phyloP scores from a whole-genome alignment of 2,113 vertebrate genomes.

The Panthera tigris region DNA sequence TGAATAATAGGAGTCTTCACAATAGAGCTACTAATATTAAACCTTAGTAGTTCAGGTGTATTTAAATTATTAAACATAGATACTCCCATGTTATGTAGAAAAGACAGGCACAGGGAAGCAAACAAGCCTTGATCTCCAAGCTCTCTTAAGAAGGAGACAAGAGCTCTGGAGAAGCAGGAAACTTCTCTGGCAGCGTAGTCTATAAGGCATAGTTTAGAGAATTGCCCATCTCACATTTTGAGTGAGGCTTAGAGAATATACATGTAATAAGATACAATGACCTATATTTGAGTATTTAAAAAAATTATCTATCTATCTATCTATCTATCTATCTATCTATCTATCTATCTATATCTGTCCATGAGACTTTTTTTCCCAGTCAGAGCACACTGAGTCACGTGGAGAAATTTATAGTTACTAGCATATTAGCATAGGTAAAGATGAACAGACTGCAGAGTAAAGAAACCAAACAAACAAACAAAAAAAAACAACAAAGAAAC shows the following conservation, averaged over 20 bases:
- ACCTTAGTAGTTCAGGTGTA: not conserved
- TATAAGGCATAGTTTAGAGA: not conserved
- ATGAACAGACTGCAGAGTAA: not conserved
- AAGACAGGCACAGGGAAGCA: not conserved
- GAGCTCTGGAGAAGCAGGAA: not conserved
- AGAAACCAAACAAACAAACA: not conserved
- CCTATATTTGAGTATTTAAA: not conserved
- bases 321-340: not conserved
- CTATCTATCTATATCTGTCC: not conserved
- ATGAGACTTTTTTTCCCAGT: not conserved
- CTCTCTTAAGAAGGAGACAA: not conserved
- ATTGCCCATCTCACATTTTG: not conserved
- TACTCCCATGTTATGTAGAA: not conserved
- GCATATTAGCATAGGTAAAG: not conserved
- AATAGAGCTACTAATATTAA: not conserved
- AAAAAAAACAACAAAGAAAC: not conserved
- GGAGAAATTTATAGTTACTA: not conserved
- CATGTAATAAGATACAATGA: not conserved
- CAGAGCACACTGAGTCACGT: not conserved
- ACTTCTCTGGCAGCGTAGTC: not conserved
- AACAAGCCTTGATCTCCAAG: not conserved
- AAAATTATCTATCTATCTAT: not conserved
- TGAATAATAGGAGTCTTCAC: not conserved
- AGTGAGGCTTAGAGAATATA: not conserved
- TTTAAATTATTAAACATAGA: not conserved